These are phyloP conservation scores for Rhinoraja longicauda DNA, from an alignment of 2,797 vertebrate species.

Conservation along the genomic window DNA sequence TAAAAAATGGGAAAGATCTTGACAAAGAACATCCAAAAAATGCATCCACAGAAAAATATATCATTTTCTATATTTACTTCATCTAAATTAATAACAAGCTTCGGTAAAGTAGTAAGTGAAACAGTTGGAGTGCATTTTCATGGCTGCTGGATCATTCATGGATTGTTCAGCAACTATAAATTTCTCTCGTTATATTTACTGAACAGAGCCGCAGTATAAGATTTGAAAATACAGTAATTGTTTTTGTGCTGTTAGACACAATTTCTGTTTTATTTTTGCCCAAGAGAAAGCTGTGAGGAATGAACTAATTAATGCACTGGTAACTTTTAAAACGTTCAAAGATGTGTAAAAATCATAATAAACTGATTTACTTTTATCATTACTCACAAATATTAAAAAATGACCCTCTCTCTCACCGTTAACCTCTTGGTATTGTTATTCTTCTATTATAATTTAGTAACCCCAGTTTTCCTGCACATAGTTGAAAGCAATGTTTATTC, in stretches of 20 bases:
- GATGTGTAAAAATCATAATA: neutral
- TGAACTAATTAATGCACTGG: neutral
- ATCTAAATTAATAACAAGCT: slow-evolving; percentile 1
- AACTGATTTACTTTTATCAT: neutral
- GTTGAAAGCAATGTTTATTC: neutral
- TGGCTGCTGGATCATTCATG: slow-evolving; percentile 53
- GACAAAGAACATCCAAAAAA: neutral
- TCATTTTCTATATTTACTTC: neutral
- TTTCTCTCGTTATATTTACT: slow-evolving; percentile 66
- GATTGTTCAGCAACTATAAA: slow-evolving; percentile 52
- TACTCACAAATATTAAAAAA: neutral
- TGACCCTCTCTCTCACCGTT: neutral
- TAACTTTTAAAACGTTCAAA: neutral
- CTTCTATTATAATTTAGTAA: neutral
- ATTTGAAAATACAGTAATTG: slow-evolving; percentile 50
- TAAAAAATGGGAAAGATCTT: neutral
- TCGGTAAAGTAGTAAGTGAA: slow-evolving; percentile 42
- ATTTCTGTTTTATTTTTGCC: neutral
- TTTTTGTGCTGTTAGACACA: neutral
- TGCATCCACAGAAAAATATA: neutral
- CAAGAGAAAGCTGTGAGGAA: neutral
- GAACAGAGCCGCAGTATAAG: slow-evolving; percentile 54
- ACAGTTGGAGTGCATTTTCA: slow-evolving; percentile 51
- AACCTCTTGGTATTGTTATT: neutral
- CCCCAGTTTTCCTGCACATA: neutral